Evolutionary conservation across 1,140 invertebrate genomes (phyloP).

Genomic region (Penaeus vannamei): DNA sequence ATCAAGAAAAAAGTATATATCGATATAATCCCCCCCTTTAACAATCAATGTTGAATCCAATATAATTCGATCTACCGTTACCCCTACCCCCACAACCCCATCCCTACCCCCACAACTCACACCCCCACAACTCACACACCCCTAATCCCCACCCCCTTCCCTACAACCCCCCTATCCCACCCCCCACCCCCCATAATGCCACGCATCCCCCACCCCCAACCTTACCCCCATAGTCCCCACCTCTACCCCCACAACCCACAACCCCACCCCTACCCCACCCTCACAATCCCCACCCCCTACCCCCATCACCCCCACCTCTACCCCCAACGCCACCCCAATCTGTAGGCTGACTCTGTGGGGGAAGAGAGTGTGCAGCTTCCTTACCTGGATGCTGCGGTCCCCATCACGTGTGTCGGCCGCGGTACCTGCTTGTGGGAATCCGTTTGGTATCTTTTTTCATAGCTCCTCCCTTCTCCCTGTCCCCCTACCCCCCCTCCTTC

Average conservation of each 20-base stretch:
- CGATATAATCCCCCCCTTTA: too few relatives aligned
- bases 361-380: too few relatives aligned
- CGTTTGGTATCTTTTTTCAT: too few relatives aligned
- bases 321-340: neutral
- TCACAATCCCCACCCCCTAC: neutral
- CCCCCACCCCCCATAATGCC: neutral
- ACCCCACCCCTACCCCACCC: neutral
- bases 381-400: too few relatives aligned
- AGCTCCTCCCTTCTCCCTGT: too few relatives aligned
- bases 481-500: neutral
- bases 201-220: neutral
- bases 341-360: too few relatives aligned
- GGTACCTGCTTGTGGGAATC: too few relatives aligned
- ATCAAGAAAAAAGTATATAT: too few relatives aligned
- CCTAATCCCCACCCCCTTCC: neutral
- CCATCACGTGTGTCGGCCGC: too few relatives aligned
- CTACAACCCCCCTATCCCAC: neutral
- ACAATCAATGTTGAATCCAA: too few relatives aligned
- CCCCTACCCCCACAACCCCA: neutral
- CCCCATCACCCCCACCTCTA: slow-evolving; percentile 4
- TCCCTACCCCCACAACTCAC: neutral
- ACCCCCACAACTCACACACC: neutral
- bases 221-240: neutral
- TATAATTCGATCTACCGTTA: too few relatives aligned
- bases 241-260: neutral